Evolutionary conservation across 2,888 invertebrate species (phyloP).

Genomic region (Heliconius cydno): DNA sequence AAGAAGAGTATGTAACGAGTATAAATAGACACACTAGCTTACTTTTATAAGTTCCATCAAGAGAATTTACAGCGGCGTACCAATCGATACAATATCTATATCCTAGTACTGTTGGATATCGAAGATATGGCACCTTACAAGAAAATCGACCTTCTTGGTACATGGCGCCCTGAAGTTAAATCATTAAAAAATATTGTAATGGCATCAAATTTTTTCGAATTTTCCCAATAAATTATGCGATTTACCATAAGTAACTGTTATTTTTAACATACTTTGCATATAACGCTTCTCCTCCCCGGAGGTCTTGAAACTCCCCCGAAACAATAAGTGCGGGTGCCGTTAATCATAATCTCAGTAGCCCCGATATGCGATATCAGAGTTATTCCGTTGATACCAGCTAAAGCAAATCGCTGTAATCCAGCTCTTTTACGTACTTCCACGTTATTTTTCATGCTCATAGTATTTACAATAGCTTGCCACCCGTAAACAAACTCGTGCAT

Average conservation of each 20-base stretch:
- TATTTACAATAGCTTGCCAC: conserved; percentile 80
- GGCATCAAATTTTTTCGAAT: neutral
- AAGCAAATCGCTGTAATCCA: conserved; percentile 75
- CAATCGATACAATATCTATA: conserved; percentile 75
- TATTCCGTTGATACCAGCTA: conserved; percentile 79
- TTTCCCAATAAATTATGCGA: neutral
- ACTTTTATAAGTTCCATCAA: conserved; percentile 76
- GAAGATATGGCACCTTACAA: conserved; percentile 71
- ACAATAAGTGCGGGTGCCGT: conserved; percentile 75
- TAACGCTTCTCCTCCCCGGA: conserved; percentile 72
- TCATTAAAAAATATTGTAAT: neutral
- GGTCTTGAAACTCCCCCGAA: conserved; percentile 77
- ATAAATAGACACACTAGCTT: conserved; percentile 45
- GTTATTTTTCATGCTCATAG: conserved; percentile 81
- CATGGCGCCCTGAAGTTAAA: conserved; percentile 70
- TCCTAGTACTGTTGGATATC: conserved; percentile 69
- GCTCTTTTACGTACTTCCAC: conserved; percentile 79
- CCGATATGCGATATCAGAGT: conserved; percentile 78
- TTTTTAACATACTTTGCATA: conserved; percentile 68
- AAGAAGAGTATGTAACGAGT: neutral
- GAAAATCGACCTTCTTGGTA: conserved; percentile 76
- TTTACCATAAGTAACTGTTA: neutral
- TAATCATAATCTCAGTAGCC: conserved; percentile 79
- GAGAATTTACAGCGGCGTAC: conserved; percentile 69
- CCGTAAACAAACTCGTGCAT: conserved; percentile 81